phyloP scores from a whole-genome alignment of 1,140 invertebrate species.

The Dryas iulia region DNA sequence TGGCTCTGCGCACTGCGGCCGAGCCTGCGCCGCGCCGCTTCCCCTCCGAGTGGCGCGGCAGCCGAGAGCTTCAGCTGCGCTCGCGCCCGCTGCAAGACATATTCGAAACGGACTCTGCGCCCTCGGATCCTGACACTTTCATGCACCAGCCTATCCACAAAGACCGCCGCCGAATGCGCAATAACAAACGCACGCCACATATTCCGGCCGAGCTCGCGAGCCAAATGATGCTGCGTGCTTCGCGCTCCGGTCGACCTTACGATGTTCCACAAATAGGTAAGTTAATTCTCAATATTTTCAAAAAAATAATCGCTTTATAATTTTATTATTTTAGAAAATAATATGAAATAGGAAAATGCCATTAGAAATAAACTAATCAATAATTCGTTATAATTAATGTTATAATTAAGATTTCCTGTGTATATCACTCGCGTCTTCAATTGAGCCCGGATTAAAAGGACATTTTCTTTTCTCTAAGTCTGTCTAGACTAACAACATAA shows the following conservation, averaged over 20 bases:
- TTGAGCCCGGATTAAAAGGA: no score
- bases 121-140: conserved; percentile 34
- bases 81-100: conserved; percentile 59
- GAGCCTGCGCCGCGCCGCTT: conserved; percentile 58
- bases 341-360: no score
- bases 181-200: conserved; percentile 61
- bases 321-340: no score
- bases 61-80: conserved; percentile 54
- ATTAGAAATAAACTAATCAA: no score
- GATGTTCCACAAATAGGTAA: conserved; percentile 76
- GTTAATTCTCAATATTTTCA: not conserved
- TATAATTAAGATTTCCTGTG: no score
- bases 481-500: no score
- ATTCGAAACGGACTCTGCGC: conserved; percentile 51
- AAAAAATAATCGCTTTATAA: no score
- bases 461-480: no score
- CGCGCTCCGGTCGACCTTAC: conserved; percentile 67
- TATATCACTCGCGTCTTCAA: no score
- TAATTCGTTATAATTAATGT: no score
- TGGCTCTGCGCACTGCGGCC: conserved; percentile 64
- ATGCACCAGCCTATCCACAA: conserved; percentile 47
- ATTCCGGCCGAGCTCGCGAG: conserved; percentile 65
- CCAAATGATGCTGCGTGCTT: conserved; percentile 73
- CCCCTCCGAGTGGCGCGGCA: conserved; percentile 56
- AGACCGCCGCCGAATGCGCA: conserved; percentile 54